Evolutionary conservation across 2,888 invertebrate genomes (phyloP), one percentile per base, ranked within the genome.

Genomic region (Mycalesis mineus): DNA sequence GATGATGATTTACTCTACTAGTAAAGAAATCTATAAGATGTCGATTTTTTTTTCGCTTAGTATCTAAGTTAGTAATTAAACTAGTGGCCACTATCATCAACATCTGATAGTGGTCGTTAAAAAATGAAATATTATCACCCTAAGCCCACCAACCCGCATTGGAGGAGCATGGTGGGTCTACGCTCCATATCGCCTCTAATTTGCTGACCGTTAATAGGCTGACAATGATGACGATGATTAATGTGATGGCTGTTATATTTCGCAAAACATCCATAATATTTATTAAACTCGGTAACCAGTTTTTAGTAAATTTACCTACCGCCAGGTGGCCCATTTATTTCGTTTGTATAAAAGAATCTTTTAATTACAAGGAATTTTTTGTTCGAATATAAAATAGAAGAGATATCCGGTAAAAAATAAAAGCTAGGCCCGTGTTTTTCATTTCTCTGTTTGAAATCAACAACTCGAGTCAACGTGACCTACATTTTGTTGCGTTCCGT

Each of bases 361-460:
- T 37, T 37, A 49, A 49, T 37, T 49, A 37, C 36, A 5, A 48
- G n/a, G 22, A 36, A 49, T 49, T 28, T 37, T 17, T 17, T 22
- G 33, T 37, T 49, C 49, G 13, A 37, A 49, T 22, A 49, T 39
- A 37, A 49, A 49, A 47, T 17, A 17, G 33, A 22, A 49, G 49
- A 22, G 37, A 13, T 49, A 49, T 37, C 49, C 37, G 37, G 28
- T 37, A 37, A 39, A 37, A 22, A 49, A 49, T 49, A 37, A 37
- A 37, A 49, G 22, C 49, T 37, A 49, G 49, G 49, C 22, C 28
- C 7, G 44, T 49, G 28, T 49, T 49, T 49, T 39, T 49, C 37
- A 49, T 37, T 49, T 13, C 37, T 22, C 49, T 39, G 13, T 49
- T 39, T 37, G 17, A 49, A 49, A 49, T 37, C 31, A 13, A 44